phyloP scores from a whole-genome alignment of 2,888 invertebrate genomes.

The Elysia crispata region DNA sequence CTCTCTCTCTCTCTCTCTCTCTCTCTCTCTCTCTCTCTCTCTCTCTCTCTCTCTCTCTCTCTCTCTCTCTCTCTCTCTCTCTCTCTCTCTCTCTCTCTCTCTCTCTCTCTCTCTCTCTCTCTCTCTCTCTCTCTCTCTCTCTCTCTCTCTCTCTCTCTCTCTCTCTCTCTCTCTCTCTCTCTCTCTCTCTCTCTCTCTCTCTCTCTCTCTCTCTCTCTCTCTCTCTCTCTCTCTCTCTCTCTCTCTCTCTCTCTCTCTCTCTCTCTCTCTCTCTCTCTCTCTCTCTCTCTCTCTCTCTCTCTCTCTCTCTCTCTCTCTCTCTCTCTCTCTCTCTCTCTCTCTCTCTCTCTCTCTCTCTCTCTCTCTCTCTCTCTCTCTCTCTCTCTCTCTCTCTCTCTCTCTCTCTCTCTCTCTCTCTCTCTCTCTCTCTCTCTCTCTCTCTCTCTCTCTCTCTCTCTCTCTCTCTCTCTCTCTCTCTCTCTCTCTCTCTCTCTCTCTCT shows the following conservation, averaged over 20 bases:
- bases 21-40: background rate
- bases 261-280: conserved; percentile 38
- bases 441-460: background rate
- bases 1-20: background rate
- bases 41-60: conserved; percentile 40
- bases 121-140: background rate
- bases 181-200: too few relatives aligned
- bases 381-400: too few relatives aligned
- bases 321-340: background rate
- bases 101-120: background rate
- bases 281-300: conserved; percentile 34
- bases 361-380: too few relatives aligned
- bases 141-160: too few relatives aligned
- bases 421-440: background rate
- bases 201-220: background rate
- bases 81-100: conserved; percentile 34
- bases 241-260: conserved; percentile 34
- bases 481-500: conserved; percentile 38
- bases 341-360: too few relatives aligned
- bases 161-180: too few relatives aligned
- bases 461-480: conserved; percentile 37
- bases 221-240: background rate
- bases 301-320: conserved; percentile 21
- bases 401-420: too few relatives aligned
- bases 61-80: conserved; percentile 33